Evolutionary conservation across 2,888 invertebrate genomes (phyloP), one percentile per base, ranked within the genome.

Genomic region (Drosophila mayaguana): DNA sequence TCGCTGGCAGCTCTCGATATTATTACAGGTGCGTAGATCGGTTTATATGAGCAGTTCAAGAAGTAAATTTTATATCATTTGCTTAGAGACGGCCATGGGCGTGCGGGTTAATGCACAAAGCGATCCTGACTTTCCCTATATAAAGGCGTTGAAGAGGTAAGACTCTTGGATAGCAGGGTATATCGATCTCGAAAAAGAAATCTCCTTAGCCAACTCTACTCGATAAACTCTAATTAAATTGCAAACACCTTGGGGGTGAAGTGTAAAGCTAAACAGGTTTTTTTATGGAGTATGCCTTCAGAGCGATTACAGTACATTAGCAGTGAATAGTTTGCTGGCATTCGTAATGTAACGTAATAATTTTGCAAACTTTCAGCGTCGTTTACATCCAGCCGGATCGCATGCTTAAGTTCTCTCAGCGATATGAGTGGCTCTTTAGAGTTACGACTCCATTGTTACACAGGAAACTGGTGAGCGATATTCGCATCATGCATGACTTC

Each of bases 111-210:
- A 91, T 71, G 86, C 91, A 0, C 97, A 97, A 91, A 92, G 93
- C 34, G 93, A 95, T 88, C 93, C 93, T 14, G 94, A 95, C 56
- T 95, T 95, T 1, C 94, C 95, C 78, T 97, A 97, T 89, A 96
- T 96, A 0, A 93, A 94, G 82, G 95, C 95, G 14, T 95, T 97
- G 36, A 94, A 95, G 90, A 94, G 93, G 96, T 96, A 93, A 65
- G 42, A 0, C 9, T 5, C 3, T 16, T 43, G 42, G 32, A 16
- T 18, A 5, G 4, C 16, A 5, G 14, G 5, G 36, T 36, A 14
- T 16, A 38, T 38, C 7, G 2, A 7, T n/a, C 2, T 6, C 1
- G 5, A n/a, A n/a, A n/a, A n/a, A n/a, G n/a, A n/a, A n/a, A n/a
- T n/a, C n/a, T n/a, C n/a, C n/a, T n/a, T n/a, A n/a, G 7, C 8